Evolutionary conservation across 1,140 invertebrate genomes (phyloP), one percentile per base, ranked within the genome.

Genomic region (Chlorops oryzae): DNA sequence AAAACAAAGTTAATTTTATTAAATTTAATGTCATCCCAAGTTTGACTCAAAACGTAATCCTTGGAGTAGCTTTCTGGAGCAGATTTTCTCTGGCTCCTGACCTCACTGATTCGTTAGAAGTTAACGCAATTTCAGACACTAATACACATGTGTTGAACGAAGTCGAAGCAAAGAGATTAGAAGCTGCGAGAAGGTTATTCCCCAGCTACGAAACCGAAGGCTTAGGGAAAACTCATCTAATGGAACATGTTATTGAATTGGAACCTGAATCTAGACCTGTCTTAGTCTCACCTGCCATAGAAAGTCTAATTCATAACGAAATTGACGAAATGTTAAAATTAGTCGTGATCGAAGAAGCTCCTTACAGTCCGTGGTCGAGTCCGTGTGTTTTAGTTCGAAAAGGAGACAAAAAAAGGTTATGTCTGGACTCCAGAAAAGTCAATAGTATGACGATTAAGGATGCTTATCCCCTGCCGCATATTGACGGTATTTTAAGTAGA

Each of bases 391-490:
- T 50, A n/a, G 38, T 54, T 17, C 17, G 32, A 9, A 55, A 51
- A 35, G 49, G 49, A 5, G 54, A 45, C 13, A 52, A 55, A 27
- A 20, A 44, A n/a, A n/a, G 50, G n/a, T 56, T 77, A 17, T 76
- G 74, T 50, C 54, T 78, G 1, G 76, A 80, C 55, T 79, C 69
- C 42, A 39, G 75, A 5, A 15, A 46, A n/a, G 37, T 79, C 1
- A 80, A 80, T 55, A 20, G 12, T 4, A 10, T 22, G 2, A 43
- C 49, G 3, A 22, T 42, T 5, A 50, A 50, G 39, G 32, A 44
- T 50, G 40, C 39, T 7, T 50, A 50, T 37, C 49, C 49, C 4
- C 17, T 50, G 12, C 49, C 49, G n/a, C 49, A 43, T 24, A 50
- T 50, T 10, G 28, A 42, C 7, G 49, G 40, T 25, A 20, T 44